phyloP scores from a whole-genome alignment of 1,140 invertebrate species.

The Orchesella cincta region DNA sequence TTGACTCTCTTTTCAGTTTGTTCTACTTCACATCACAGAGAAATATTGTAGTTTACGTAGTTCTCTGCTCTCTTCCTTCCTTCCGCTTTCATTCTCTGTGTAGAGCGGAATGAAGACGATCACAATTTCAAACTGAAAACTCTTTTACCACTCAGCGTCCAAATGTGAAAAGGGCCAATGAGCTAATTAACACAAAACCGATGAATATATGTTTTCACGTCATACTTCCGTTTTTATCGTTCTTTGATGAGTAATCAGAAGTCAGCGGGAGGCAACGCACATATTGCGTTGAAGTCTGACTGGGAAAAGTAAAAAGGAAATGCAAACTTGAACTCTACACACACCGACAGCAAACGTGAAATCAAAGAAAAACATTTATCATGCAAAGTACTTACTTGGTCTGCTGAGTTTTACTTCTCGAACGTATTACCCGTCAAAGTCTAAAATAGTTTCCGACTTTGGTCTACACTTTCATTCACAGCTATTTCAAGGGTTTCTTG shows the following conservation, averaged over 20 bases:
- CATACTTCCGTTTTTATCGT: background rate
- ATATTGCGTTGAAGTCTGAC: background rate
- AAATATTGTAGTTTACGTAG: background rate
- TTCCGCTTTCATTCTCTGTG: background rate
- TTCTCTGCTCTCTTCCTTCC: background rate
- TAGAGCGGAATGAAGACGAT: background rate
- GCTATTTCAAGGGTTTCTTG: too few species aligned
- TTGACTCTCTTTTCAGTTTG: slow-evolving; percentile 26
- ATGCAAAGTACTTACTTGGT: background rate
- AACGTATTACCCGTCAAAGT: too few species aligned
- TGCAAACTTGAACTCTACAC: background rate
- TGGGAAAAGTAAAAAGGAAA: background rate
- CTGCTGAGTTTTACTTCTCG: background rate
- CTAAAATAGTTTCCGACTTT: too few species aligned
- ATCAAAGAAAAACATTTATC: too few species aligned
- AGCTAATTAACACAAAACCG: background rate
- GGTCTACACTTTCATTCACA: too few species aligned
- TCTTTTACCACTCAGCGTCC: background rate
- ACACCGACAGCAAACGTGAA: too few species aligned
- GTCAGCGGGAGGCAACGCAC: slow-evolving; percentile 2
- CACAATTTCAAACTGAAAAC: background rate
- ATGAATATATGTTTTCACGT: background rate
- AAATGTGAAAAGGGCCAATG: background rate
- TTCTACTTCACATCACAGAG: slow-evolving; percentile 1
- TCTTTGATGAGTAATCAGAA: background rate